Evolutionary conservation across 1,140 invertebrate genomes (phyloP).

Genomic region (Macrocentrus cingulum): DNA sequence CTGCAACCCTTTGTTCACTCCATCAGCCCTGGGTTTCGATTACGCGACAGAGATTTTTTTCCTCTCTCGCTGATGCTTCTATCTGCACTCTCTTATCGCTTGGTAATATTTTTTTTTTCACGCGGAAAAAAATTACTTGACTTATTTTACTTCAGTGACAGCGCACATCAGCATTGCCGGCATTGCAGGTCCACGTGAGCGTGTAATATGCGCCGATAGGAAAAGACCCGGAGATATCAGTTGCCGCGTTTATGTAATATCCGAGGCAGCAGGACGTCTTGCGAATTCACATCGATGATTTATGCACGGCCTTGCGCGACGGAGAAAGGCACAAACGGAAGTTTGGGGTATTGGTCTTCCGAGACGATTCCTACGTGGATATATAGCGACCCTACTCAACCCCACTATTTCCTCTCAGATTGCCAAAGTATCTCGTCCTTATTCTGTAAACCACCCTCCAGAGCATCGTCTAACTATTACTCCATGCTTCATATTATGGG

Average conservation of each 20-base stretch:
- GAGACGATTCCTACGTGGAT: constrained; percentile 20
- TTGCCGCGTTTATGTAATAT: constrained; percentile 48
- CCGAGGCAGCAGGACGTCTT: constrained; percentile 39
- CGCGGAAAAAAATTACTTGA: constrained; percentile 11
- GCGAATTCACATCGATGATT: constrained; percentile 38
- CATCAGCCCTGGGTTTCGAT: constrained; percentile 10
- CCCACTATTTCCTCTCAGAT: constrained; percentile 32
- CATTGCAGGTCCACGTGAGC: constrained; percentile 19
- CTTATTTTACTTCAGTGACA: neutral
- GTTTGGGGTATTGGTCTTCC: constrained; percentile 49
- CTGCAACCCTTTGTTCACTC: constrained; percentile 9
- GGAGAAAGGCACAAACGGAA: constrained; percentile 41
- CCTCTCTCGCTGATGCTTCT: constrained; percentile 12
- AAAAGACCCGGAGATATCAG: constrained; percentile 34
- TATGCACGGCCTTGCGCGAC: constrained; percentile 43
- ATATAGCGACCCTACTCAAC: constrained; percentile 33
- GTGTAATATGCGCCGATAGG: constrained; percentile 30
- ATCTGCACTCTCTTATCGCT: constrained; percentile 4
- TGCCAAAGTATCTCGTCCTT: neutral
- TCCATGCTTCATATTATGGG: constrained; percentile 41
- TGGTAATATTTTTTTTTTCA: constrained; percentile 18
- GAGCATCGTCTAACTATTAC: constrained; percentile 30
- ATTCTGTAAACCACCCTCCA: constrained; percentile 16
- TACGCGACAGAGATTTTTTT: constrained; percentile 13
- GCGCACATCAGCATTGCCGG: neutral